Conservation (phyloP, 64 coral and sea anemone species). For the Acropora yongei region DNA sequence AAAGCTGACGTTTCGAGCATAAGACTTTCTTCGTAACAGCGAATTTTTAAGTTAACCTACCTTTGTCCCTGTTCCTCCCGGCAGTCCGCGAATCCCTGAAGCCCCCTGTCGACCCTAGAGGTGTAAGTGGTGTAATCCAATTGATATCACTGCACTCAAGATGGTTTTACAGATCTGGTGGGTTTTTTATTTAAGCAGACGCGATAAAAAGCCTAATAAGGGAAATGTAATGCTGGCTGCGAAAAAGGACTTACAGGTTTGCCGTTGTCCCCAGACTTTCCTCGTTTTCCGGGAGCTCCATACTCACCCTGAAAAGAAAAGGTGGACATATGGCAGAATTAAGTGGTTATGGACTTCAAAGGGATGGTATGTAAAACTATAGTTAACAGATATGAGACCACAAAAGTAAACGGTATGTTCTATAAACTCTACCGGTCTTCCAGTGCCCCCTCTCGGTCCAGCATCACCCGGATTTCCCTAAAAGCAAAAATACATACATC, state of each 20-base stretch:
- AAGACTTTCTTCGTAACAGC: neutral
- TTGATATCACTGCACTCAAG: no score
- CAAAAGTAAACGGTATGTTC: neutral
- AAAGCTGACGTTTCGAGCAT: neutral
- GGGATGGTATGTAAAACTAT: no score
- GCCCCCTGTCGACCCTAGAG: conserved; percentile 10
- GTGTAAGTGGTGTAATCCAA: neutral
- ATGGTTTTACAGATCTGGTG: no score
- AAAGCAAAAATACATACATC: neutral
- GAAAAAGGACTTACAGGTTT: neutral
- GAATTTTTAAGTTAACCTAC: neutral
- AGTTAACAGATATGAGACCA: neutral
- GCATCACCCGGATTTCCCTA: conserved; percentile 14
- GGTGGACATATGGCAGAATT: no score
- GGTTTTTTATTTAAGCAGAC: no score
- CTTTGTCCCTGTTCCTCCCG: conserved; percentile 15
- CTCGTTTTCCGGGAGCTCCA: conserved; percentile 17
- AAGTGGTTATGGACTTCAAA: no score
- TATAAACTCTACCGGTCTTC: neutral
- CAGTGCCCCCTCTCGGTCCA: conserved; percentile 5
- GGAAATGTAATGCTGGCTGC: no score
- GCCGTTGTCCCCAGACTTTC: conserved; percentile 1
- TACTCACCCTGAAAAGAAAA: conserved; percentile 8
- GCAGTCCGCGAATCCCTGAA: neutral
- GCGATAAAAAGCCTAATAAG: neutral